Base-by-base conservation (phyloP, 2,888 invertebrate species). In the Panzeria rudis region DNA sequence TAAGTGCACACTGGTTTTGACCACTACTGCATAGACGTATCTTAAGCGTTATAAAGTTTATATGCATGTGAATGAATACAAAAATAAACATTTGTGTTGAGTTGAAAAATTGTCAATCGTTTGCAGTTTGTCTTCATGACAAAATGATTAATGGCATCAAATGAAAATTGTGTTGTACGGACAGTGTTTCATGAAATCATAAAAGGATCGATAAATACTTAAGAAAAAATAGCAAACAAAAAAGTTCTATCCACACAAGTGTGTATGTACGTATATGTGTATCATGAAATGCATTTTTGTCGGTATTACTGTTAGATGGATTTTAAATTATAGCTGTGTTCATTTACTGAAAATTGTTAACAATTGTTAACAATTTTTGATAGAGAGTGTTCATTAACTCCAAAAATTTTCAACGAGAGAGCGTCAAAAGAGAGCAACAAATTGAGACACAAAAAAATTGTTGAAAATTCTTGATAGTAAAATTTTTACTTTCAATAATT, bases 41-140 rank as follows among this genome's bases (percentile, higher is more conserved):
- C 8, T 17, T 9, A 23, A 15, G 29, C 29, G n/a, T n/a, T n/a
- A n/a, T n/a, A n/a, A n/a, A 23, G 15, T 32, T 20, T 69, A 35
- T 20, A 13, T 54, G 50, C 47, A 47, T 62, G 41, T 4, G 25
- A 47, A 68, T 73, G 47, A 38, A 73, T 59, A 66, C 35, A 29
- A 56, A 32, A 68, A 72, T 47, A 64, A 75, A 80, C 76, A 72
- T 66, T 80, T 76, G 41, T 25, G 75, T 68, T 72, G 76, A 71
- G 76, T 64, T 82, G 86, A 87, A 86, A 87, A 87, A 86, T 87
- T 87, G 87, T 86, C 87, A 87, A 87, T 85, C 83, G 87, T 84
- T 86, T 75, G 85, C 86, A 84, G 86, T 87, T 87, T 87, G 87
- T 86, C 87, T 87, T 80, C 83, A 80, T 86, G 85, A 86, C 87